Evolutionary conservation across 2,113 vertebrate genomes (phyloP).

Genomic region (Theristicus caerulescens): DNA sequence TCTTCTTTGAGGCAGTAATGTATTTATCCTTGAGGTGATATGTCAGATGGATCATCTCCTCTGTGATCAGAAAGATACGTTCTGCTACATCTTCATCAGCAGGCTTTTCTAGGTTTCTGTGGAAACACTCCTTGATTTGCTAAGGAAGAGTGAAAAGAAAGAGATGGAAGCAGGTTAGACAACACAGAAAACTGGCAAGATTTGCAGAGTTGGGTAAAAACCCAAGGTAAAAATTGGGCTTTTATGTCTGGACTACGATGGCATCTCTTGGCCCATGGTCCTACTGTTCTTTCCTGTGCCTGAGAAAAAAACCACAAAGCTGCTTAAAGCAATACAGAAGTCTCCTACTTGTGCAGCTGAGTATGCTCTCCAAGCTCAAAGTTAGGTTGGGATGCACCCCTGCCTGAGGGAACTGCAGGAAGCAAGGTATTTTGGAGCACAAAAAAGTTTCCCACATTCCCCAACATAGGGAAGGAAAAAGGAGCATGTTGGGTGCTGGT

Average conservation of each 20-base stretch:
- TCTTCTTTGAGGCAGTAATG: slow-evolving; percentile 77
- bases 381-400: neutral
- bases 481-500: neutral
- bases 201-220: neutral
- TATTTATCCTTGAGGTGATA: slow-evolving; percentile 79
- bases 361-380: neutral
- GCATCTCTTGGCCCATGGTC: neutral
- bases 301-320: neutral
- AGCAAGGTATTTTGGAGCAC: neutral
- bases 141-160: slow-evolving; percentile 17
- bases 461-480: neutral
- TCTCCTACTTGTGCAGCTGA: neutral
- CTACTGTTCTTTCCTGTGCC: neutral
- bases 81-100: slow-evolving; percentile 84
- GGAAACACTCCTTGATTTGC: slow-evolving; percentile 88
- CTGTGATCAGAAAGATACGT: slow-evolving; percentile 74
- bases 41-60: slow-evolving; percentile 78
- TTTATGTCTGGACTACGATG: neutral
- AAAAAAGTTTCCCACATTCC: neutral
- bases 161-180: neutral
- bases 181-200: neutral
- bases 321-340: neutral
- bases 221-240: neutral
- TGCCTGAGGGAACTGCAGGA: neutral
- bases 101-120: slow-evolving; percentile 76